A percentile compares a stretch with the other conserved stretches of the same genome.
Conservation (phyloP, 2,797 vertebrate species). For the Triplophysa bombifrons region DNA sequence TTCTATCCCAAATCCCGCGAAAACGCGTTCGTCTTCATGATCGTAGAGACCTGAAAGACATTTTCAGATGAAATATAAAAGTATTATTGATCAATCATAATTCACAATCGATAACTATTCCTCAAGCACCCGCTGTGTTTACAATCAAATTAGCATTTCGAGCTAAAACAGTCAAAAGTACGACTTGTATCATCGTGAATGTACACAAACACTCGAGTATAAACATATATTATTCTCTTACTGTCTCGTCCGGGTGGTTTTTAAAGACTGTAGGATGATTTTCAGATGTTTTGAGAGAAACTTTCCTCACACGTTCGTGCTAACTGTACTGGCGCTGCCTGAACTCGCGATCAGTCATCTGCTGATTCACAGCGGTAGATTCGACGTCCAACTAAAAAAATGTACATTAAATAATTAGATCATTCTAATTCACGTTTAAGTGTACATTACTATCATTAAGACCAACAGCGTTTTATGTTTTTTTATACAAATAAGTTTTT, state of each 20-base stretch:
- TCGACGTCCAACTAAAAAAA: not conserved
- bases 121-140: not conserved
- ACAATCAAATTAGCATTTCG: not conserved
- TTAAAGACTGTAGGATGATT: not conserved
- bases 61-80: not conserved
- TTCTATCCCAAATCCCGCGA: conserved; percentile 54
- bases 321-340: not conserved
- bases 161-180: not conserved
- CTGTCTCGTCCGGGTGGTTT: not conserved
- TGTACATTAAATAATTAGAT: no score
- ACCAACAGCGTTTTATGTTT: no score
- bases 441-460: not conserved
- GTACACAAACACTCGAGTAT: not conserved
- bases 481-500: not conserved
- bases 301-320: conserved; percentile 18
- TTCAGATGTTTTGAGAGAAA: conserved; percentile 3
- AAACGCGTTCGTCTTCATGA: conserved; percentile 50
- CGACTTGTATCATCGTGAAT: not conserved
- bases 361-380: not conserved
- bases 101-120: not conserved
- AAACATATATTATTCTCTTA: not conserved
- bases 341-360: not conserved
- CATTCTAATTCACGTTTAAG: no score
- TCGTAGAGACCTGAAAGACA: conserved; percentile 31
- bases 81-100: not conserved